These are phyloP conservation scores for Leptestheria dahalacensis DNA, from an alignment of 1,140 invertebrate species.

Conservation along the genomic window DNA sequence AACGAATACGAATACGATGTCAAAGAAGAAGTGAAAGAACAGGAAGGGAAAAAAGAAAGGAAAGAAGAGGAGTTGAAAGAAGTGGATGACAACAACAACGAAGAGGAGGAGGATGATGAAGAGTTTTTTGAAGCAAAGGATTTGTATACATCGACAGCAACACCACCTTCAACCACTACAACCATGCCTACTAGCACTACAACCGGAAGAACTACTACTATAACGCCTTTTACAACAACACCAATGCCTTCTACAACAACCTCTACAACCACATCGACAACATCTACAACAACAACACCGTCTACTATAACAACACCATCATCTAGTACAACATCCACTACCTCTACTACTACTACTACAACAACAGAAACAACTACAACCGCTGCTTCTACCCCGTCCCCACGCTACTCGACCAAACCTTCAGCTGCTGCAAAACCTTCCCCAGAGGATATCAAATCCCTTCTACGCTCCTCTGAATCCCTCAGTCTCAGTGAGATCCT, in stretches of 20 bases:
- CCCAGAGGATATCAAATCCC: constrained; percentile 37
- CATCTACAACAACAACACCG: constrained; percentile 10
- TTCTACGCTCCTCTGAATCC: constrained; percentile 47
- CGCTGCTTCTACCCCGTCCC: background rate
- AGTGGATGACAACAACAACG: background rate
- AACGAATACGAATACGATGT: background rate
- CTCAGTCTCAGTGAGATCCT: constrained; percentile 55
- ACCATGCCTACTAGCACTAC: too few species aligned
- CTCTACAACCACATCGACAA: too few species aligned
- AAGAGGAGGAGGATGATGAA: background rate
- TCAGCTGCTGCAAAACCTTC: background rate
- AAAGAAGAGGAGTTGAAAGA: background rate
- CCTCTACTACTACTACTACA: background rate
- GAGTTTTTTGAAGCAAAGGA: too few species aligned
- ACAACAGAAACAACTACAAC: constrained; percentile 13
- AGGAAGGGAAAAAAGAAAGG: background rate
- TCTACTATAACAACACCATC: constrained; percentile 8
- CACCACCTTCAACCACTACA: too few species aligned
- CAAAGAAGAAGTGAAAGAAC: background rate
- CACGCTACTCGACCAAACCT: background rate
- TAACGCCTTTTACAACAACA: too few species aligned
- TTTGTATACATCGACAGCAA: too few species aligned
- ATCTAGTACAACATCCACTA: background rate
- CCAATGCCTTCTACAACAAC: too few species aligned
- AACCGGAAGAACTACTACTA: too few species aligned